Evolutionary conservation across 2,113 vertebrate genomes (phyloP), one percentile per base, ranked within the genome.

Genomic region (Ictalurus punctatus): DNA sequence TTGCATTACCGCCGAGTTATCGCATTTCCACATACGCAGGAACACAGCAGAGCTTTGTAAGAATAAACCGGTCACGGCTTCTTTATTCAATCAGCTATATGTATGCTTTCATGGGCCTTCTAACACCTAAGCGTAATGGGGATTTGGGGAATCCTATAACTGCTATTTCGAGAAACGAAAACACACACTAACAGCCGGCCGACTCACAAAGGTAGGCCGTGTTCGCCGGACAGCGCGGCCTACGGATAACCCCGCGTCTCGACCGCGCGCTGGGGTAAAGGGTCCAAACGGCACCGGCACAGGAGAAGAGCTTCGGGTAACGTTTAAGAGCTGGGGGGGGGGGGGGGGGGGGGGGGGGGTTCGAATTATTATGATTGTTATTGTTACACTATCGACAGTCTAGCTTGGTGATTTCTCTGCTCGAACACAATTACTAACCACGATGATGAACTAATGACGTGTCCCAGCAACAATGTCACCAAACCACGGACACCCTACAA

Each of bases 11-110:
- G 88, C 52, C 30, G 76, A 56, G 84, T 92, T 91, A 91, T 92
- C 91, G 88, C 88, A 54, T 93, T 90, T 89, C 86, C 82, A 88
- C 63, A 56, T 88, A 91, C 44, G 80, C 89, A 78, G 80, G 83
- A 84, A 92, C 89, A 93, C 90, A 93, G 89, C 56, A 79, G 79
- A 90, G 90, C 92, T 91, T 91, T 93, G 90, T 92, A 86, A 69
- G 88, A 76, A 91, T 87, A 90, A 92, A 92, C 82, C 34, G 61
- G 84, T 82, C 85, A 86, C 44, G 84, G 87, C 82, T 87, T 86
- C 88, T 58, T 91, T 90, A 93, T 92, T 91, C 25, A 87, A 92
- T 90, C 87, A 89, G 83, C 71, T 88, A 83, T 58, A 87, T 87
- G 87, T 84, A 86, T 89, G 71, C 86, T 87, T 86, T 90, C 78